Conservation (phyloP, 1,140 invertebrate species). For the Scaptomyza hsui region DNA sequence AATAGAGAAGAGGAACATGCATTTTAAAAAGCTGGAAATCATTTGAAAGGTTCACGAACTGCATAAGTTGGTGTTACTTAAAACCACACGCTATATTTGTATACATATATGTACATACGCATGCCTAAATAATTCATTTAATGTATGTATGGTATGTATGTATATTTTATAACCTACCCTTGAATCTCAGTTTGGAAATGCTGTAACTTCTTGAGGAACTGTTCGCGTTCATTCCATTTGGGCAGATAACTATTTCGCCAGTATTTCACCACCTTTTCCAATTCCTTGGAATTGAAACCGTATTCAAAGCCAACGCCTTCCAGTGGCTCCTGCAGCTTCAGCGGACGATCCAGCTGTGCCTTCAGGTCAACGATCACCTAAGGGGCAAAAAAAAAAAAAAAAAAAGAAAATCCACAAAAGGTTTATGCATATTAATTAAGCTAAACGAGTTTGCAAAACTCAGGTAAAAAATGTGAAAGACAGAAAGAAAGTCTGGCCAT, state of each 20-base stretch:
- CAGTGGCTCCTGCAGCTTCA: constrained; percentile 86
- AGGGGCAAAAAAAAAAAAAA: neutral
- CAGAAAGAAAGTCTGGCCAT: neutral
- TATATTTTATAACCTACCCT: constrained; percentile 80
- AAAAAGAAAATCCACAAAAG: neutral
- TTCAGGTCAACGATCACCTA: constrained; percentile 88
- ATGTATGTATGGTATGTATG: neutral
- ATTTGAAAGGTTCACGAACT: neutral
- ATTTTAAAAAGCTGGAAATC: no score
- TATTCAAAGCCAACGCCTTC: constrained; percentile 90
- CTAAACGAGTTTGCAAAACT: constrained; percentile 20
- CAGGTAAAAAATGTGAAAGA: neutral
- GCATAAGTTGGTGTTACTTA: neutral
- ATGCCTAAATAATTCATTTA: no score
- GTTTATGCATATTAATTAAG: constrained; percentile 21
- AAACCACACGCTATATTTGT: no score
- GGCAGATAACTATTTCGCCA: constrained; percentile 90
- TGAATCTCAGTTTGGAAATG: constrained; percentile 90
- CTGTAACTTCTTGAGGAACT: constrained; percentile 88
- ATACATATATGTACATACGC: no score
- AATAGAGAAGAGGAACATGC: neutral
- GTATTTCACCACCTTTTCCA: constrained; percentile 88
- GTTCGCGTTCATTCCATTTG: constrained; percentile 88
- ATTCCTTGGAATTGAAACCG: constrained; percentile 89
- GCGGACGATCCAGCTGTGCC: constrained; percentile 85